Evolutionary conservation across 2,113 vertebrate species (phyloP).

Genomic region (Eudorcas thomsonii): DNA sequence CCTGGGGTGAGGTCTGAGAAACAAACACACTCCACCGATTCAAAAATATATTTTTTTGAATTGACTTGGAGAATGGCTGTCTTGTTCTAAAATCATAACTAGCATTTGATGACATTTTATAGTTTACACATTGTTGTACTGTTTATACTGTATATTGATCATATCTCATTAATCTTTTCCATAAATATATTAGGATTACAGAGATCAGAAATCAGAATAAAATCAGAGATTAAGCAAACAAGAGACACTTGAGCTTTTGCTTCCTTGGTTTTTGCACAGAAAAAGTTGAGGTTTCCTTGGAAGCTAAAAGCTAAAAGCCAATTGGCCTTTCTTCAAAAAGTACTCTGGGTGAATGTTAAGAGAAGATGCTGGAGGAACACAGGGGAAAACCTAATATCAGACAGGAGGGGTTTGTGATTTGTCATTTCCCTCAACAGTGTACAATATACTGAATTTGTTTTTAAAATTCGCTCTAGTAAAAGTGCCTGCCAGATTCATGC

Average conservation of each 20-base stretch:
- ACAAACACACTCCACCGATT: neutral
- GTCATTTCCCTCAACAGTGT: neutral
- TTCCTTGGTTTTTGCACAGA: conserved; percentile 4
- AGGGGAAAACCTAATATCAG: neutral
- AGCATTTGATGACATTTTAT: neutral
- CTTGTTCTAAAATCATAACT: neutral
- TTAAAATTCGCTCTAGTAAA: conserved; percentile 15
- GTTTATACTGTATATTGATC: neutral
- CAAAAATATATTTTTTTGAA: neutral
- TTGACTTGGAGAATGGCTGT: neutral
- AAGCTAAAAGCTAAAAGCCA: conserved; percentile 10
- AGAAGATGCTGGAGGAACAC: neutral
- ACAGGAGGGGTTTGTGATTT: neutral
- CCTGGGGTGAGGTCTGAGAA: neutral
- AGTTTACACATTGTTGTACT: neutral
- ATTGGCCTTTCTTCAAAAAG: conserved; percentile 8
- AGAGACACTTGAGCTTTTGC: neutral
- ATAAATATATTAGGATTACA: neutral
- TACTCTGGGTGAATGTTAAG: neutral
- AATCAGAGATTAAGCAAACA: neutral
- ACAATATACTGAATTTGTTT: conserved; percentile 12
- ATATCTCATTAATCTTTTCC: neutral
- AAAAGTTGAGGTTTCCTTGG: neutral
- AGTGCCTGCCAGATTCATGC: conserved; percentile 10
- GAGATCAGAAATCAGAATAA: neutral